A percentile compares a stretch with the other conserved stretches of the same genome.
Conservation (phyloP, 2,888 invertebrate genomes). For the Callinectes sapidus region DNA sequence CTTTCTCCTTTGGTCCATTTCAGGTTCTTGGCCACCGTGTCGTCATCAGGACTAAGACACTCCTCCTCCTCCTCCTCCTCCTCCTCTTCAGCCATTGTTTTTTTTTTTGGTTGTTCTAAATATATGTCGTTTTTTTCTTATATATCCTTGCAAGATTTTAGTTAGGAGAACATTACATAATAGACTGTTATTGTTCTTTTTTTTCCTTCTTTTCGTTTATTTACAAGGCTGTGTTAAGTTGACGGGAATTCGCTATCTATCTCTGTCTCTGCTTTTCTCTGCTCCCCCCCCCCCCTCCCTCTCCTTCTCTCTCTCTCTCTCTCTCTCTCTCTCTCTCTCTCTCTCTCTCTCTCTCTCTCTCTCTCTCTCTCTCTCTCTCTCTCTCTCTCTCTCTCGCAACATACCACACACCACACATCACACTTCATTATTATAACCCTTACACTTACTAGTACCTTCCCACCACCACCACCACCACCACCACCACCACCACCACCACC, state of each 20-base stretch:
- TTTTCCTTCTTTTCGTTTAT: background rate
- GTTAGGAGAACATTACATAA: background rate
- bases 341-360: slow-evolving; percentile 32
- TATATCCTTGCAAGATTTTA: background rate
- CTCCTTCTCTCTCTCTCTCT: background rate
- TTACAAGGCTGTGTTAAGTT: background rate
- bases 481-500: background rate
- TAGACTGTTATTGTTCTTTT: background rate
- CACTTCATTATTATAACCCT: background rate
- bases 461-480: slow-evolving; percentile 3
- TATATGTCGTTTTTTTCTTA: background rate
- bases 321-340: slow-evolving; percentile 16
- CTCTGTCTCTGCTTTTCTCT: background rate
- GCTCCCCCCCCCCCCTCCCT: background rate
- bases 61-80: background rate
- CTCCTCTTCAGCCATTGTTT: background rate
- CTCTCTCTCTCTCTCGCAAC: background rate
- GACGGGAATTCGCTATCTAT: background rate
- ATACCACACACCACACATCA: too few species aligned
- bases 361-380: slow-evolving; percentile 31
- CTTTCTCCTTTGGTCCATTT: background rate
- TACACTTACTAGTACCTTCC: background rate
- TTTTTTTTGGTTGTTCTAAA: background rate
- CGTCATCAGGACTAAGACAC: background rate
- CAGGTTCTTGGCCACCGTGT: background rate